Percentiles rank a stretch among this genome's conserved stretches.
These are phyloP conservation scores for Asobara japonica DNA, from an alignment of 1,140 invertebrate species.

Conservation along the genomic window DNA sequence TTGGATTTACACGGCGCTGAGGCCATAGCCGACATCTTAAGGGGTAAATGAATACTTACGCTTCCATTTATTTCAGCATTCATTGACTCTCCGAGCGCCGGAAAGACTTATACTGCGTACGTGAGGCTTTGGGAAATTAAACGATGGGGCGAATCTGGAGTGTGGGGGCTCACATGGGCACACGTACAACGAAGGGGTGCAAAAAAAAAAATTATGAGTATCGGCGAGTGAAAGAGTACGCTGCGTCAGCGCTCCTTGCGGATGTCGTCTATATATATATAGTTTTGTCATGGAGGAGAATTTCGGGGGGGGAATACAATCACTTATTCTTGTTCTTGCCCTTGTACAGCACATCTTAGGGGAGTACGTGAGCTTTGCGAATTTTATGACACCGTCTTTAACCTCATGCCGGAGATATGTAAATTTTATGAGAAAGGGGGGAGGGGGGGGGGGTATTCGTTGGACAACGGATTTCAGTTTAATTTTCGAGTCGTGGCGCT, in stretches of 20 bases:
- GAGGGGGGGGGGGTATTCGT: no score
- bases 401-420: no score
- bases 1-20: no score
- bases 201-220: background rate
- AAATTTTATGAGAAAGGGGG: no score
- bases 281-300: background rate
- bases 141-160: no score
- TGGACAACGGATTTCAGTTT: no score
- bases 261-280: background rate
- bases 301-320: background rate
- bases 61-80: background rate
- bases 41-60: background rate
- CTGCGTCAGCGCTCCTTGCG: slow-evolving; percentile 5
- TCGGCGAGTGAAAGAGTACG: background rate
- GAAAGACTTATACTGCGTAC: background rate
- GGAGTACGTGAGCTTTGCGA: background rate
- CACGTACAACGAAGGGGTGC: background rate
- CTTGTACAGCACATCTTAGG: background rate
- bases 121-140: background rate
- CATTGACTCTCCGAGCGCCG: background rate
- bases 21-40: no score
- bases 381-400: background rate
- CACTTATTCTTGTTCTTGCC: slow-evolving; percentile 1
- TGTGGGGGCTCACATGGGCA: background rate
- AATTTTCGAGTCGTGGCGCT: no score